Evolutionary conservation across 1,140 invertebrate genomes (phyloP), one percentile per base, ranked within the genome.

Genomic region (Scaptomyza montana): DNA sequence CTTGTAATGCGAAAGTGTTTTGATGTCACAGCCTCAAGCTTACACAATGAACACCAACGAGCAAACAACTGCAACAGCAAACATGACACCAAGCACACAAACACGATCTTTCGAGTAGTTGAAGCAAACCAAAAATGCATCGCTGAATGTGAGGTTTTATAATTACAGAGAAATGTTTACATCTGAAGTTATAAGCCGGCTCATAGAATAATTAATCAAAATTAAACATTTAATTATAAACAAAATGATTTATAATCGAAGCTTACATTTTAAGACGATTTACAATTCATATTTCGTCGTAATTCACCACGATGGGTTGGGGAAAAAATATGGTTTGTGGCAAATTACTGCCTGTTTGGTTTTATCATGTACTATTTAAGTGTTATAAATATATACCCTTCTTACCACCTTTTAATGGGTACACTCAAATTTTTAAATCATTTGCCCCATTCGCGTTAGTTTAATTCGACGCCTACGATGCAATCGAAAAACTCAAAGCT

Each of bases 1-100:
- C 79, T 79, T 89, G 82, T 89, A 89, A 89, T 82, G 79, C 84
- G 82, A 87, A 87, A 87, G 82, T 87, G 74, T 78, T 81, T 81
- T 85, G 71, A 47, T 74, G 71, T 68, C 70, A 69, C 69, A 60
- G 70, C 65, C 65, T 1, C 21, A 25, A 25, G 65, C 82, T 87
- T 86, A 82, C 75, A 86, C 82, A 86, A 87, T 82, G 72, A n/a
- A 43, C 39, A 43, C 39, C 39, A 36, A 36, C 21, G 21, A 36
- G 46, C 41, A 5, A 59, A 68, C 49, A 56, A 28, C 33, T 36
- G 33, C 36, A 60, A 64, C 50, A 47, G 53, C 46, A 47, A 43
- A 36, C 51, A 39, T 47, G 53, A 30, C 19, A 10, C 21, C 21
- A 46, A 50, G 49, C 59, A 67, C 73, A 84, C 80, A 85, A 5